Base-by-base conservation (phyloP, 2,113 vertebrate genomes). In the Tapirus terrestris region DNA sequence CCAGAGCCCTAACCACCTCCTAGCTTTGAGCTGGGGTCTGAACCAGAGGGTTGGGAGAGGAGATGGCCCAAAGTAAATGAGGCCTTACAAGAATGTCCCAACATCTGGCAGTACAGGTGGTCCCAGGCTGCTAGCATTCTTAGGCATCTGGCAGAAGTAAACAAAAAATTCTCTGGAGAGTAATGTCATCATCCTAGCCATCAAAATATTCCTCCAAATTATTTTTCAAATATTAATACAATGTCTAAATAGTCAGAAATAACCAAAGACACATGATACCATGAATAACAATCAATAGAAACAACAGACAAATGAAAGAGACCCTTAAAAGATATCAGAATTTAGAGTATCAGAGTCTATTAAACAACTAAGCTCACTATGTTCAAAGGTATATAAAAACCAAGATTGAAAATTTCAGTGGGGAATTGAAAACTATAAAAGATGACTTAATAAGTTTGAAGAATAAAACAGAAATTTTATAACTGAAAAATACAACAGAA, bases 121-220 rank as follows among this genome's bases (percentile, higher is more conserved):
- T 73, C 43, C 33, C n/a, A 61, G 33, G 33, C 33, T 63, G 45
- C 53, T 25, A 73, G 53, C 20, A 73, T 73, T 53, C 65, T 43
- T n/a, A 86, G 31, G 33, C 1, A 36, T 29, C 21, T 20, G 58
- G 56, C 6, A 73, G n/a, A 72, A 45, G 0, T 86, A 21, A 86
- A 73, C 93, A 81, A 73, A 89, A 33, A 80, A 70, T 48, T 48
- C 56, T 51, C 43, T 61, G n/a, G 27, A 53, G 33, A 89, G n/a
- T 63, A 33, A 94, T 43, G 67, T 51, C 84, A 61, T 94, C 31
- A 60, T 81, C 6, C 20, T 72, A 61, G 6, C 20, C 53, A 72
- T 73, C 58, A 94, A 86, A 72, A 81, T 63, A 73, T 63, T 73
- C 10, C 65, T 89, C 76, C 56, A 73, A 81, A 89, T 73, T 94